These are phyloP conservation scores for Clinocottus analis DNA, from an alignment of 2,113 vertebrate genomes.

Conservation along the genomic window DNA sequence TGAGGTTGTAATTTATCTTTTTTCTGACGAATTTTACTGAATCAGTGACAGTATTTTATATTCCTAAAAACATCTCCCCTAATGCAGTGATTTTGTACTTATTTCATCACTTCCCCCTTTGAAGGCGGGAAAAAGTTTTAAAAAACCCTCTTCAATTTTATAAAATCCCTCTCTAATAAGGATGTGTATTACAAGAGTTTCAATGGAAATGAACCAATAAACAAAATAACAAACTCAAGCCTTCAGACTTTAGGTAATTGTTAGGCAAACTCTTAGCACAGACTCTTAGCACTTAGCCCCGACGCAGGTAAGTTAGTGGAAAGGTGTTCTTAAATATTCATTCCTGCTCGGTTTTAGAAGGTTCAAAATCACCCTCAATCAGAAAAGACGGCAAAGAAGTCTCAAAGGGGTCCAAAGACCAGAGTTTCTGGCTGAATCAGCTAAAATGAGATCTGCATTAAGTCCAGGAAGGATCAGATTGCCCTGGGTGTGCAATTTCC, in stretches of 20 bases:
- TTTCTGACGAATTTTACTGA: conserved; percentile 22
- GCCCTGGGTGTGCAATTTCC: neutral
- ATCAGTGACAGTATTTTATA: neutral
- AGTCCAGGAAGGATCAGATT: neutral
- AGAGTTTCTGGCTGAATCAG: neutral
- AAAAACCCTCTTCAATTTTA: neutral
- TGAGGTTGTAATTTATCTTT: conserved; percentile 1
- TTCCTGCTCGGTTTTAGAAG: neutral
- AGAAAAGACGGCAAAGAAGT: neutral
- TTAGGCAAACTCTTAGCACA: neutral
- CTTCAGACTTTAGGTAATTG: neutral
- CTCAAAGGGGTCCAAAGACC: neutral
- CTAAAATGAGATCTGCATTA: neutral
- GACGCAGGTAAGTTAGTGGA: neutral
- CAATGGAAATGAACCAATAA: neutral
- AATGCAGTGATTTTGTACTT: neutral
- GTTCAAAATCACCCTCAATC: neutral
- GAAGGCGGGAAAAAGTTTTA: neutral
- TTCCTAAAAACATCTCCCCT: neutral
- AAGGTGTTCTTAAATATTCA: neutral
- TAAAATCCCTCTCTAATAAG: neutral
- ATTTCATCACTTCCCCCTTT: neutral
- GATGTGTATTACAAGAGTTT: neutral
- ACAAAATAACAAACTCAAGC: neutral
- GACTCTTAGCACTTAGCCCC: neutral